A percentile compares a stretch with the other conserved stretches of the same genome.
Evolutionary conservation across 2,888 invertebrate species (phyloP).

Genomic region (Odontocolon sp.): DNA sequence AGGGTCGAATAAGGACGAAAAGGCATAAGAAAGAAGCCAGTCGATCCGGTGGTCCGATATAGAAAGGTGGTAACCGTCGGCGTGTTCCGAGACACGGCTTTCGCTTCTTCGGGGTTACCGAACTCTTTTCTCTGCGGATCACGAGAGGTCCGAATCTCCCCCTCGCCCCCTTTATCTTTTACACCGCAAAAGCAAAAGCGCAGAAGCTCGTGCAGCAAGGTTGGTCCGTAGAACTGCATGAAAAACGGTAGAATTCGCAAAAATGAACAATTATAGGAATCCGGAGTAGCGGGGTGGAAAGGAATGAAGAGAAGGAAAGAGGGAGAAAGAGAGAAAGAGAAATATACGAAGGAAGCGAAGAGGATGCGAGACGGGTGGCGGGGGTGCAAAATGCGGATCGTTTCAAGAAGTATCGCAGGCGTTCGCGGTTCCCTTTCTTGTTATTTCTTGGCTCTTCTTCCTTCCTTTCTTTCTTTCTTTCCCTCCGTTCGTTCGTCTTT

Average conservation of each 20-base stretch:
- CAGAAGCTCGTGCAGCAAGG: slow-evolving; percentile 11
- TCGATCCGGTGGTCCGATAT: slow-evolving; percentile 67
- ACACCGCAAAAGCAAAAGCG: not conserved
- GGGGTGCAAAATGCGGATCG: slow-evolving; percentile 76
- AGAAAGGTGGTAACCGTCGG: slow-evolving; percentile 64
- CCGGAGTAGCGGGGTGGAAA: slow-evolving; percentile 71
- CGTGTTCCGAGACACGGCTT: slow-evolving; percentile 39
- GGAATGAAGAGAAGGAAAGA: slow-evolving; percentile 26
- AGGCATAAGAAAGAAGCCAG: slow-evolving; percentile 46
- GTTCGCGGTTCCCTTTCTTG: slow-evolving; percentile 65
- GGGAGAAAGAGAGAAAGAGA: slow-evolving; percentile 5
- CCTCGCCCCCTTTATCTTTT: not conserved
- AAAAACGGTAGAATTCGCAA: slow-evolving; percentile 79
- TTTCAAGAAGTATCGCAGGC: slow-evolving; percentile 78
- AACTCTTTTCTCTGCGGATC: slow-evolving; percentile 41
- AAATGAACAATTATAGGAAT: slow-evolving; percentile 81
- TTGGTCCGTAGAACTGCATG: slow-evolving; percentile 25
- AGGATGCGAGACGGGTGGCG: slow-evolving; percentile 60
- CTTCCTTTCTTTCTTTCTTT: slow-evolving; percentile 11
- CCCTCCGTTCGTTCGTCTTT: slow-evolving; percentile 20
- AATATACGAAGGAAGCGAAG: slow-evolving; percentile 3
- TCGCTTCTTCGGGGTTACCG: slow-evolving; percentile 52
- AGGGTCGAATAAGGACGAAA: not conserved
- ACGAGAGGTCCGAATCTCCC: not conserved
- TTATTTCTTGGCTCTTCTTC: slow-evolving; percentile 48